These are phyloP conservation scores for Cephus rjabovi DNA, from an alignment of 2,888 invertebrate genomes.

Conservation along the genomic window DNA sequence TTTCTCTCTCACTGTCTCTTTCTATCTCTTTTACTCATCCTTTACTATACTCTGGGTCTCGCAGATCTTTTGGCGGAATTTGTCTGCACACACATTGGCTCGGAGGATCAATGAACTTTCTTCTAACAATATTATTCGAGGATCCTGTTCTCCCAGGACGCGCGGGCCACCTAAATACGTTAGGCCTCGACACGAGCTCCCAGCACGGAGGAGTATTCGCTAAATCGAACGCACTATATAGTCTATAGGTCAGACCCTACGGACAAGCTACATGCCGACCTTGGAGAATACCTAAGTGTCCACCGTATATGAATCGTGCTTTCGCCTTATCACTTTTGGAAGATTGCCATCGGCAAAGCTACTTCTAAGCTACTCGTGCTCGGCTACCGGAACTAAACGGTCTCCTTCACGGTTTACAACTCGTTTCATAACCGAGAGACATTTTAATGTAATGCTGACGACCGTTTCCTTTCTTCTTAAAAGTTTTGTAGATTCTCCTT, in stretches of 20 bases:
- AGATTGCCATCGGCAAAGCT: background rate
- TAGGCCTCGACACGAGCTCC: background rate
- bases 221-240: background rate
- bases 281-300: background rate
- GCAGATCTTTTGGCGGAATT: background rate
- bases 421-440: background rate
- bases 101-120: slow-evolving; percentile 25
- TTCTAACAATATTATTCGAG: slow-evolving; percentile 26
- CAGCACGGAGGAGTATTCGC: background rate
- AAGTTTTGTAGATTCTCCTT: background rate
- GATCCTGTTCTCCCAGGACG: slow-evolving; percentile 10
- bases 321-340: background rate
- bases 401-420: slow-evolving; percentile 4
- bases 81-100: background rate
- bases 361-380: background rate
- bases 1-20: no score
- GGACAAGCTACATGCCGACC: background rate
- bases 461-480: background rate
- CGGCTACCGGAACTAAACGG: slow-evolving; percentile 2
- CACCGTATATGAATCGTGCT: background rate
- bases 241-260: background rate
- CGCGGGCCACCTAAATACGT: background rate
- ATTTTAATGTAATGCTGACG: background rate
- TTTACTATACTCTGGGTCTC: background rate
- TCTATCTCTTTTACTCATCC: background rate